Base-by-base conservation (phyloP, 1,140 invertebrate species). In the Drosophila paulistorum region DNA sequence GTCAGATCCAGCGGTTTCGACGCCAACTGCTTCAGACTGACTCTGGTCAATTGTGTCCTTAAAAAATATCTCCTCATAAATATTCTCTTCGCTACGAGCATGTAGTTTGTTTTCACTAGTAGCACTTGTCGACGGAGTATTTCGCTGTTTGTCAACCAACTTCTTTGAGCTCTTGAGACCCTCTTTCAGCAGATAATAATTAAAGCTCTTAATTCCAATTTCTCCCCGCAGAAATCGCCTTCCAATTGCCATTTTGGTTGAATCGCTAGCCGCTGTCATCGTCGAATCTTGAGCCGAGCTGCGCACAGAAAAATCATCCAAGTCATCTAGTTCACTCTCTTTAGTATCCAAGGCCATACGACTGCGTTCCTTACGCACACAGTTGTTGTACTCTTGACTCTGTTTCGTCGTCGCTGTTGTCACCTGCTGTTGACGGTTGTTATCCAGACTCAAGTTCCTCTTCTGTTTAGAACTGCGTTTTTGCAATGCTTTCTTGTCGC, bases 181-280 rank as follows among this genome's bases (percentile, higher is more conserved):
- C 70, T 92, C 91, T 62, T 92, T 92, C 0, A 92, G 73, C 23
- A 92, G 64, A 71, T 92, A 92, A 62, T 92, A 92, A 65, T 92
- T 92, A 74, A 92, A 92, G 78, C 91, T 92, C 72, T 92, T 92
- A 20, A 92, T 92, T 42, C 91, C 91, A 35, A 92, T 92, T 74
- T 92, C 91, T 6, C 91, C 91, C 33, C 78, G 81, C 13, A 92
- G 60, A 17, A 92, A 90, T 6, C 87, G 86, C 23, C 90, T 75
- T 5, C 91, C 91, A 57, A 92, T 92, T 6, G 90, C 91, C 45
- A 92, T 67, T 58, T 90, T 91, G 3, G 76, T 71, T 4, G 72
- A 58, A 9, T 71, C 69, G 9, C 54, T 41, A 45, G n/a, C 41
- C 23, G 60, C 45, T 9, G 79, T 75, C 33, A 14, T 65, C 1